Conservation (phyloP, 2,888 invertebrate species). For the Gandaritis pyraliata region DNA sequence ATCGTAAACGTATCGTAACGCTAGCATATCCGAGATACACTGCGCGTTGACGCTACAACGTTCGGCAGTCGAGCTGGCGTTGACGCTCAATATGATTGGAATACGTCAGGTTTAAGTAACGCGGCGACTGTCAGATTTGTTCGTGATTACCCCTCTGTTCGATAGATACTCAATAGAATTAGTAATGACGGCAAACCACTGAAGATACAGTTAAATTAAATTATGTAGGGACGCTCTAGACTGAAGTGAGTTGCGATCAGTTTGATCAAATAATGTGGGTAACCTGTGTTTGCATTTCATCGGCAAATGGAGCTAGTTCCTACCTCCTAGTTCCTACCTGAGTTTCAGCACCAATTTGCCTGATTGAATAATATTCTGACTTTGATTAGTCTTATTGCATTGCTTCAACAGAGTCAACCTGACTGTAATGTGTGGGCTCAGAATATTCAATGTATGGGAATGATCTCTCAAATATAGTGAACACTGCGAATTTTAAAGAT, state of each 20-base stretch:
- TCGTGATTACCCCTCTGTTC: too few relatives aligned
- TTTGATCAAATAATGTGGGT: slow-evolving; percentile 56
- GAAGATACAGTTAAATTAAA: slow-evolving; percentile 55
- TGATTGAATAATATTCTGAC: slow-evolving; percentile 45
- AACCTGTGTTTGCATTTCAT: slow-evolving; percentile 66
- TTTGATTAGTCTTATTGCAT: slow-evolving; percentile 31
- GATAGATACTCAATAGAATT: slow-evolving; percentile 14
- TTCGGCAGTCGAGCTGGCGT: too few relatives aligned
- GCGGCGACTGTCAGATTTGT: too few relatives aligned
- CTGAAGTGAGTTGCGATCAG: slow-evolving; percentile 47
- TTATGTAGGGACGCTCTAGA: slow-evolving; percentile 47
- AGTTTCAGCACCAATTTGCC: slow-evolving; percentile 52
- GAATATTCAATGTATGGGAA: too few relatives aligned
- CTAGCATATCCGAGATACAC: too few relatives aligned
- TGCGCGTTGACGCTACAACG: too few relatives aligned
- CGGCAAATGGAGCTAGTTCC: slow-evolving; percentile 64
- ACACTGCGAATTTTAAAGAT: too few relatives aligned
- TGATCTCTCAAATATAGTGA: not conserved
- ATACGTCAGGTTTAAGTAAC: too few relatives aligned
- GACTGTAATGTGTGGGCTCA: not conserved
- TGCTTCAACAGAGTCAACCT: slow-evolving; percentile 17
- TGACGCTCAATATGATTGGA: too few relatives aligned
- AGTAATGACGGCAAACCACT: slow-evolving; percentile 9
- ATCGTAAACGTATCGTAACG: too few relatives aligned
- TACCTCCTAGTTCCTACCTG: slow-evolving; percentile 53